A percentile compares a stretch with the other conserved stretches of the same genome.
phyloP scores from a whole-genome alignment of 2,113 vertebrate species.

The Calyptommatus sinebrachiatus region DNA sequence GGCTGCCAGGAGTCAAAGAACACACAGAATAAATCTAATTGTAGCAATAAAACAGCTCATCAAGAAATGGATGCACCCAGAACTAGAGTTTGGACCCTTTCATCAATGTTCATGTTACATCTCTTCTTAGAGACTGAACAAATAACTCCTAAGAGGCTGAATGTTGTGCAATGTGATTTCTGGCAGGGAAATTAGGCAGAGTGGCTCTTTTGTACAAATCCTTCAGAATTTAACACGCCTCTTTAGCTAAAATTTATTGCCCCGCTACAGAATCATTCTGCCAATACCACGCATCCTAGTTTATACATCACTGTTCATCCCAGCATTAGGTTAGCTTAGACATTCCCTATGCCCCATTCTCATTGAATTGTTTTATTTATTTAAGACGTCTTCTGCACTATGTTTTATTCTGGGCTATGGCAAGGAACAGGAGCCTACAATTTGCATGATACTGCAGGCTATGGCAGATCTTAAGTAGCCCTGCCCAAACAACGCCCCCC shows the following conservation, averaged over 20 bases:
- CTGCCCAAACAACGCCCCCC: too few species aligned
- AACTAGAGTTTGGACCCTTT: not conserved
- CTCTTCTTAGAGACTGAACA: not conserved
- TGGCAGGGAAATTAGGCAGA: not conserved
- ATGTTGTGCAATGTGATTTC: not conserved
- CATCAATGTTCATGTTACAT: not conserved
- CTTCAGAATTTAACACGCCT: not conserved
- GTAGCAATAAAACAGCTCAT: not conserved
- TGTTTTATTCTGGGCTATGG: too few species aligned
- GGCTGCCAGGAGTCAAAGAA: slow-evolving; percentile 6
- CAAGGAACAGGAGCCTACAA: too few species aligned
- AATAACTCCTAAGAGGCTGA: not conserved
- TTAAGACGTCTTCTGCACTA: too few species aligned
- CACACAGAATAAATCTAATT: not conserved
- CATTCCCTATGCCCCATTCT: not conserved
- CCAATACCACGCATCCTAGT: not conserved
- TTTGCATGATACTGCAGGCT: too few species aligned
- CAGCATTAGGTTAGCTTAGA: not conserved
- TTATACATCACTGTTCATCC: not conserved
- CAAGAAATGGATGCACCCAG: not conserved
- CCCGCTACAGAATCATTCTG: not conserved
- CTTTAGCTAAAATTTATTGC: not conserved
- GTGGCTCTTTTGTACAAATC: not conserved
- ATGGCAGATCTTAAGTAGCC: too few species aligned
- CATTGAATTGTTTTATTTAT: not conserved